Evolutionary conservation across 2,113 vertebrate genomes (phyloP).

Genomic region (Nesoenas mayeri): DNA sequence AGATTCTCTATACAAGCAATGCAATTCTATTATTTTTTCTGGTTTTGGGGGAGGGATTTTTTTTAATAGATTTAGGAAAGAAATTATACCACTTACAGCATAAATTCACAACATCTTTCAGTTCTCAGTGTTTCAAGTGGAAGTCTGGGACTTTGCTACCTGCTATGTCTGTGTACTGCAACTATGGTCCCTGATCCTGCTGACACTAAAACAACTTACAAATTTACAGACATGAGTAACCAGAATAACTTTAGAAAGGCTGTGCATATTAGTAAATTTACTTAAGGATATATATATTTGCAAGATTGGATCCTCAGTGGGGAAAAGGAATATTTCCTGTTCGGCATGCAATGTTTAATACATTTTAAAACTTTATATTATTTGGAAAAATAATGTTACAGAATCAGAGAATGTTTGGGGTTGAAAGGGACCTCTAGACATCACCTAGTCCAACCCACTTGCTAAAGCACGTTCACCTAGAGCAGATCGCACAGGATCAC

Average conservation of each 20-base stretch:
- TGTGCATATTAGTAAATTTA: not conserved
- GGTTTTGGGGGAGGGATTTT: rapidly evolving
- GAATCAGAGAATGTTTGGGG: too few species aligned
- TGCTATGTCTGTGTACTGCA: not conserved
- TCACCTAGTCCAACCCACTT: too few species aligned
- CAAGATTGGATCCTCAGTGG: not conserved
- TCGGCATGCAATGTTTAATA: not conserved
- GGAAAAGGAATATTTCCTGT: not conserved
- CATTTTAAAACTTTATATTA: not conserved
- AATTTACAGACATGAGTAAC: not conserved
- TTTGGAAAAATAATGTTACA: not conserved
- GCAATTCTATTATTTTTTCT: not conserved
- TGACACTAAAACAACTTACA: not conserved
- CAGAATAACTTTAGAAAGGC: not conserved
- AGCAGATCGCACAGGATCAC: too few species aligned
- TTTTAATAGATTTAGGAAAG: not conserved
- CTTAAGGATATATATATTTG: not conserved
- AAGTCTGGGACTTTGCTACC: not conserved
- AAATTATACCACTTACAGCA: not conserved
- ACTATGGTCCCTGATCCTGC: not conserved
- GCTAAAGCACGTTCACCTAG: too few species aligned
- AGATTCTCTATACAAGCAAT: not conserved
- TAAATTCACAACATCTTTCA: not conserved
- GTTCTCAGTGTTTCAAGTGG: not conserved
- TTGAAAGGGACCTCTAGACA: too few species aligned